phyloP scores from a whole-genome alignment of 2,888 invertebrate species.

The Schrankia costaestrigalis region DNA sequence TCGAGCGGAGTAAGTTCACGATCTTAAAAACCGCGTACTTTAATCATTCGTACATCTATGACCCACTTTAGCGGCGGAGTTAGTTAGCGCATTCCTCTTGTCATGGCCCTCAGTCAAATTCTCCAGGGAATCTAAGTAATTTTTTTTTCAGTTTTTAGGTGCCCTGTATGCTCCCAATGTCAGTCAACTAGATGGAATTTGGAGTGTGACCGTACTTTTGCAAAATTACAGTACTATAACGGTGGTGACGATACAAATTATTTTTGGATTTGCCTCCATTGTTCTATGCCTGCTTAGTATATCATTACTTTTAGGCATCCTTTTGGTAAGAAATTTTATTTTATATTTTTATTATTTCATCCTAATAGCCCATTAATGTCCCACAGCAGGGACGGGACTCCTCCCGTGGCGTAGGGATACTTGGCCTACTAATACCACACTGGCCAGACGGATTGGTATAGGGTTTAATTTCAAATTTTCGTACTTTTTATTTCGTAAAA shows the following conservation, averaged over 20 bases:
- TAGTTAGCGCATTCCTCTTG: too few relatives aligned
- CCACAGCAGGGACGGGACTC: too few relatives aligned
- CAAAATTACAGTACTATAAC: conserved; percentile 45
- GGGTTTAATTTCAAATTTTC: too few relatives aligned
- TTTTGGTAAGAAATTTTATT: conserved; percentile 46
- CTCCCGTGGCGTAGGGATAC: too few relatives aligned
- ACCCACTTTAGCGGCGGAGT: too few relatives aligned
- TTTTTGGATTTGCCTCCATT: conserved; percentile 48
- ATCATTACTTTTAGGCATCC: conserved; percentile 48
- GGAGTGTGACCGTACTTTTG: conserved; percentile 48
- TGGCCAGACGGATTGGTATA: too few relatives aligned
- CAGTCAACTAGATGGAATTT: conserved; percentile 47
- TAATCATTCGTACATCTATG: too few relatives aligned
- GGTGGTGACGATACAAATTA: conserved; percentile 45
- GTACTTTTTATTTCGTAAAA: too few relatives aligned
- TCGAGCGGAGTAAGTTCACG: too few relatives aligned
- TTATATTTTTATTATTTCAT: background rate
- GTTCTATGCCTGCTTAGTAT: conserved; percentile 50
- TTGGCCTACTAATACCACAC: too few relatives aligned
- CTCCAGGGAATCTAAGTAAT: background rate
- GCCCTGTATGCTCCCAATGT: conserved; percentile 59
- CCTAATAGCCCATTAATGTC: background rate
- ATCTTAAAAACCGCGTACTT: background rate
- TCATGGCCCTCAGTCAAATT: background rate
- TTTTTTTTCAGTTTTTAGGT: conserved; percentile 45